Evolutionary conservation across 2,797 vertebrate genomes (phyloP).

Genomic region (Morelia viridis): DNA sequence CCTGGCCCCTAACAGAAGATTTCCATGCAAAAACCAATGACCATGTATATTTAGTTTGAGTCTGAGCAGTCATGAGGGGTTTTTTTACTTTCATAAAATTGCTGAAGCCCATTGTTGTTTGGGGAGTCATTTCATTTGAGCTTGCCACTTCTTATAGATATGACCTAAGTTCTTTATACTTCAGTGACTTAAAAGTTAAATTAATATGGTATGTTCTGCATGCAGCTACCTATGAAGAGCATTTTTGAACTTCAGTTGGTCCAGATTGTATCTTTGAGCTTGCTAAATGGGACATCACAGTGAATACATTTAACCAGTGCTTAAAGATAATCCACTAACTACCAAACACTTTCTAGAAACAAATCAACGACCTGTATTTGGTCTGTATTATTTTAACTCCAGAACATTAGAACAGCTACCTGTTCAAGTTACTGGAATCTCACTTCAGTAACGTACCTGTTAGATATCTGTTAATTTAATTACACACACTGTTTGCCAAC

Average conservation of each 20-base stretch:
- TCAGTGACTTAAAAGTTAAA: neutral
- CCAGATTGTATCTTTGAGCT: neutral
- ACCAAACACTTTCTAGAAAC: neutral
- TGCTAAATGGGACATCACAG: neutral
- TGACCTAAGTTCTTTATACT: neutral
- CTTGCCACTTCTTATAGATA: neutral
- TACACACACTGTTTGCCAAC: too few relatives aligned
- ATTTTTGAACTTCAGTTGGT: neutral
- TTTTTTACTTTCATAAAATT: neutral
- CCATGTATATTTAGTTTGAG: neutral
- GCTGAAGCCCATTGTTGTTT: neutral
- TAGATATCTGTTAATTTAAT: neutral
- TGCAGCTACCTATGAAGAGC: neutral
- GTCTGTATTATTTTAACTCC: neutral
- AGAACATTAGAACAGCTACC: neutral
- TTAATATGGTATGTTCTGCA: neutral
- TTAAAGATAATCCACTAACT: neutral
- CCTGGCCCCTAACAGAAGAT: neutral
- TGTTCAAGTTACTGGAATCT: neutral
- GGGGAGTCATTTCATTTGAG: neutral
- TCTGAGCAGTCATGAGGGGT: neutral
- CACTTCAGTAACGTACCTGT: neutral
- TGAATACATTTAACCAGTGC: neutral
- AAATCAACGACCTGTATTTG: neutral
- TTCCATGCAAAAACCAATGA: neutral